Conservation (phyloP, 1,140 invertebrate genomes). For the Rhyzopertha dominica region DNA sequence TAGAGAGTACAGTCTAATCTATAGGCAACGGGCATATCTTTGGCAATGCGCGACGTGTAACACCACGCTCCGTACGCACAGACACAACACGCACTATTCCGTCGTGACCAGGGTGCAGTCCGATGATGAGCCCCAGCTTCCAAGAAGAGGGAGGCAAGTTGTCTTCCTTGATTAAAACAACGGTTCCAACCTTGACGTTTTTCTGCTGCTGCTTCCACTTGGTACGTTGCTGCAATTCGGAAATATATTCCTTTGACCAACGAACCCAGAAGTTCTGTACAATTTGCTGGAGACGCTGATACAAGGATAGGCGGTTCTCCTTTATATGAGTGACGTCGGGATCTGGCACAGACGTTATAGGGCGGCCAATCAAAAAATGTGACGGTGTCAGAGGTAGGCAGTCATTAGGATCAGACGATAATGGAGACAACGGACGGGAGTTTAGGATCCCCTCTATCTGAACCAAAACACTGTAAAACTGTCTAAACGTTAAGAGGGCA, state of each 20-base stretch:
- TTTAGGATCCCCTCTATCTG: slow-evolving; percentile 19
- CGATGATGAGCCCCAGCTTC: too few relatives aligned
- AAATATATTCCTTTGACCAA: slow-evolving; percentile 25
- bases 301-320: neutral
- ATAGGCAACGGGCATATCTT: too few relatives aligned
- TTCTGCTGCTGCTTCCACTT: slow-evolving; percentile 20
- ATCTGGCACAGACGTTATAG: slow-evolving; percentile 13
- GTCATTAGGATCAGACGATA: slow-evolving; percentile 18
- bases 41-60: too few relatives aligned
- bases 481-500: too few relatives aligned
- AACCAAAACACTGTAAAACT: too few relatives aligned
- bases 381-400: slow-evolving; percentile 13
- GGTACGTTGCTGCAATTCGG: slow-evolving; percentile 8
- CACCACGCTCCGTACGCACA: too few relatives aligned
- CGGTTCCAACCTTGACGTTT: neutral
- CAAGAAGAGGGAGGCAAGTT: too few relatives aligned
- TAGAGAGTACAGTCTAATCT: too few relatives aligned
- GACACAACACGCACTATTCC: too few relatives aligned
- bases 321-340: too few relatives aligned
- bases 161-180: slow-evolving; percentile 8
- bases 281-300: neutral
- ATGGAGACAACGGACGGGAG: slow-evolving; percentile 11
- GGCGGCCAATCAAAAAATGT: slow-evolving; percentile 19
- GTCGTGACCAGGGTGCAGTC: too few relatives aligned
- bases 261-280: slow-evolving; percentile 28